Percentiles rank a stretch among this genome's conserved stretches.
Evolutionary conservation across 30 jellyfish, hydroid and myxozoan genomes (phyloP).

Genomic region (Cassiopea xamachana): DNA sequence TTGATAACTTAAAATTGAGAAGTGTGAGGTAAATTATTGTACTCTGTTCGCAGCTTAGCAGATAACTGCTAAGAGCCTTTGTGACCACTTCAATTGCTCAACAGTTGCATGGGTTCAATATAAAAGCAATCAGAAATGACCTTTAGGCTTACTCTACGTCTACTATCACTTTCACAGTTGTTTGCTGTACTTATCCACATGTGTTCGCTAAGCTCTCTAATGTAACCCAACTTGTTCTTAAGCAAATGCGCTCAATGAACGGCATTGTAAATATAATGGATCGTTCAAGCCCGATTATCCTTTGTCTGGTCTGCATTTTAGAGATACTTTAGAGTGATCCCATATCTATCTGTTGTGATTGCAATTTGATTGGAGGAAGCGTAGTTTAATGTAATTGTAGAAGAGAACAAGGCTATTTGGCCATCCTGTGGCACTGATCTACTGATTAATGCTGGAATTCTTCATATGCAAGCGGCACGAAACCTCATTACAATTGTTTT

Average conservation of each 20-base stretch:
- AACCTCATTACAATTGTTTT: slow-evolving; percentile 7
- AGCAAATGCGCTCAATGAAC: slow-evolving; percentile 4
- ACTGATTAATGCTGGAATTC: background rate
- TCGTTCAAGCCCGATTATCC: slow-evolving; percentile 26
- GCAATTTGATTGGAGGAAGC: background rate
- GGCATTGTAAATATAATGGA: slow-evolving; percentile 18
- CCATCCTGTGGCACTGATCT: background rate
- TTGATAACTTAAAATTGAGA: background rate
- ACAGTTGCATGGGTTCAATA: background rate
- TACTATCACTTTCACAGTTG: slow-evolving; percentile 40
- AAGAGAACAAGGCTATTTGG: background rate
- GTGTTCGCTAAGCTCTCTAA: slow-evolving; percentile 35
- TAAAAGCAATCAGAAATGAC: slow-evolving; percentile 33
- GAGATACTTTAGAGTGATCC: background rate
- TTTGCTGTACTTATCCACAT: slow-evolving; percentile 23
- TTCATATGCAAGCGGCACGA: background rate
- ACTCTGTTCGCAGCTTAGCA: background rate
- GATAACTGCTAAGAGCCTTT: background rate
- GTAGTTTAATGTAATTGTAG: background rate
- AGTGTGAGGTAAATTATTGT: background rate
- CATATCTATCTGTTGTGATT: background rate
- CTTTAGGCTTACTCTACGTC: slow-evolving; percentile 9
- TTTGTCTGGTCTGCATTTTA: slow-evolving; percentile 7
- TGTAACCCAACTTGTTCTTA: slow-evolving; percentile 3
- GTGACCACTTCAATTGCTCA: background rate